Evolutionary conservation across 2,888 invertebrate species (phyloP).

Genomic region (Lissonota sp.): DNA sequence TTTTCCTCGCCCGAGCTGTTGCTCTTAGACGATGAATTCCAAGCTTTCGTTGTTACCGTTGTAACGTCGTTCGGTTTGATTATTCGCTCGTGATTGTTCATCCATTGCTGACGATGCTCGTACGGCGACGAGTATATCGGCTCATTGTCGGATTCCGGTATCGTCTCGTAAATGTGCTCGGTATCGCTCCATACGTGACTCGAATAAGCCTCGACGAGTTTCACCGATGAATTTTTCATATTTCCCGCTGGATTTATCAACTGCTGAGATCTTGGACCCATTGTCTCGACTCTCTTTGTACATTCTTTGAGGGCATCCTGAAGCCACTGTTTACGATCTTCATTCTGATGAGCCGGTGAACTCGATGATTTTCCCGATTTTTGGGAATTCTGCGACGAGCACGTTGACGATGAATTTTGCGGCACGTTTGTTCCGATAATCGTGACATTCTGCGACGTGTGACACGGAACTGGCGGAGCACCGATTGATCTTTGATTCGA

Average conservation of each 20-base stretch:
- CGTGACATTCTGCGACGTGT: slow-evolving; percentile 51
- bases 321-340: slow-evolving; percentile 76
- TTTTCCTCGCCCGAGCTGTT: slow-evolving; percentile 86
- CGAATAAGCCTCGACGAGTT: slow-evolving; percentile 78
- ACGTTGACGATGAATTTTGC: slow-evolving; percentile 71
- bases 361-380: slow-evolving; percentile 70
- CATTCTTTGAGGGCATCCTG: slow-evolving; percentile 78
- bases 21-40: slow-evolving; percentile 81
- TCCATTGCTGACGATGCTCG: slow-evolving; percentile 81
- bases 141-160: slow-evolving; percentile 87
- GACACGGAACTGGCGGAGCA: slow-evolving; percentile 67
- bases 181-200: slow-evolving; percentile 84
- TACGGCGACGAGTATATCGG: slow-evolving; percentile 88
- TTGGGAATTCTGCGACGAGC: slow-evolving; percentile 73
- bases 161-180: slow-evolving; percentile 89
- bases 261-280: slow-evolving; percentile 72
- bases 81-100: slow-evolving; percentile 55
- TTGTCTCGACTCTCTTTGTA: slow-evolving; percentile 74
- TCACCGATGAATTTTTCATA: slow-evolving; percentile 73
- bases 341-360: slow-evolving; percentile 73
- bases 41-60: slow-evolving; percentile 68
- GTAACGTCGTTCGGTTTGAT: slow-evolving; percentile 28
- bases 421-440: slow-evolving; percentile 37
- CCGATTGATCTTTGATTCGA: slow-evolving; percentile 23
- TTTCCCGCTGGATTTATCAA: slow-evolving; percentile 75